Percentiles rank a stretch among this genome's conserved stretches.
These are phyloP conservation scores for Steatornis caripensis DNA, from an alignment of 2,113 vertebrate species.

Conservation along the genomic window DNA sequence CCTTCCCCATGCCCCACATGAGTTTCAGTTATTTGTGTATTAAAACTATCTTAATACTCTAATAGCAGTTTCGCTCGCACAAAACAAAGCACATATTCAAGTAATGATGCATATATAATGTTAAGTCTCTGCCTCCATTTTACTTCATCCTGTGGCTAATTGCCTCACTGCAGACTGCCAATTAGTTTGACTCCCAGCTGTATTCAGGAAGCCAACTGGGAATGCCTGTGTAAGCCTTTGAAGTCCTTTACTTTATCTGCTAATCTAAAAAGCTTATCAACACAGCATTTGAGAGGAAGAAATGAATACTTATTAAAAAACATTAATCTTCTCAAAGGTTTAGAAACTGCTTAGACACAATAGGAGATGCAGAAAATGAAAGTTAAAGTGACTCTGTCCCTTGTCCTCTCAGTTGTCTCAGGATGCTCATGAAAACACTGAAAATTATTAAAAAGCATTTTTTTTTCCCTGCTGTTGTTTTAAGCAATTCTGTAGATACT, in stretches of 20 bases:
- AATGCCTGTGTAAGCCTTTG: conserved; percentile 12
- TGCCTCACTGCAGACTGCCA: background rate
- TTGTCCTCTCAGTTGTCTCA: background rate
- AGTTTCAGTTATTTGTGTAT: background rate
- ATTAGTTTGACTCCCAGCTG: conserved; percentile 33
- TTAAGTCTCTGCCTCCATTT: background rate
- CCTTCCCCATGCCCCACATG: too few species aligned
- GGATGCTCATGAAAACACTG: background rate
- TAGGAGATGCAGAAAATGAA: background rate
- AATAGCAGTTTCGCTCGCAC: background rate
- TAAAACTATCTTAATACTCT: background rate
- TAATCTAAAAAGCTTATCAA: conserved; percentile 37
- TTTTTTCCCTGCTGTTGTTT: background rate
- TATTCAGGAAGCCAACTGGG: conserved; percentile 1
- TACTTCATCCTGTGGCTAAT: conserved; percentile 26
- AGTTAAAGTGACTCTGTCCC: background rate
- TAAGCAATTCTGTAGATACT: background rate
- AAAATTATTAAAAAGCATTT: background rate
- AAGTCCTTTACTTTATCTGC: conserved; percentile 35
- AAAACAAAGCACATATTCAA: background rate
- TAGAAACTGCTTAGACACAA: background rate
- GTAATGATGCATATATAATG: background rate
- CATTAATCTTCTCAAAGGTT: background rate
- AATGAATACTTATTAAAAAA: conserved; percentile 17
- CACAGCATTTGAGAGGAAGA: background rate